Evolutionary conservation across 2,113 vertebrate species (phyloP), one percentile per base, ranked within the genome.

Genomic region (Gallinago media): DNA sequence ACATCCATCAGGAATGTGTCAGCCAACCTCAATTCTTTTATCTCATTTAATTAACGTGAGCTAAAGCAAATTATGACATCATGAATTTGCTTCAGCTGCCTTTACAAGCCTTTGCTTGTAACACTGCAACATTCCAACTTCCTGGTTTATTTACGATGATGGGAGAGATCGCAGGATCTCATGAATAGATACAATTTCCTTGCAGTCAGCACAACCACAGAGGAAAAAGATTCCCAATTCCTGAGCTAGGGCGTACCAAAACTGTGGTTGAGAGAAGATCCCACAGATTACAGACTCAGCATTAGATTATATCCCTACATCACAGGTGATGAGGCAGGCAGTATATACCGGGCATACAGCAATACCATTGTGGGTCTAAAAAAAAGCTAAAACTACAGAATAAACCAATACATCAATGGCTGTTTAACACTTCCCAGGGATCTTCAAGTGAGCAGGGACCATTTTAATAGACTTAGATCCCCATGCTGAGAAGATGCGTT

Each of bases 141-240:
- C 36, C 71, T 77, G 50, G 14, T 42, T 79, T 58, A 46, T 73
- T 72, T 59, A 32, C 3, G 4, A 61, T 34, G 38, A 84, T 47
- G 32, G 0, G 2, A 88, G 66, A 59, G 34, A 87, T 50, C 2
- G 1, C 50, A 58, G 63, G 76, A 88, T 79, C 38, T 85, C 18
- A 63, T 0, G 17, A 46, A 27, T 1, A 80, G 75, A 71, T 62
- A 79, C 6, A 13, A 16, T 61, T 80, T 67, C 63, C 61, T n/a
- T 47, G 38, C 67, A 84, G 79, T 92, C 95, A 95, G 94, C 94
- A 77, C 68, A 70, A 34, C 36, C 34, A 59, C 63, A 55, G 38
- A 38, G 47, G 12, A 9, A 27, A 70, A 38, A 34, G 23, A 67
- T 63, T 68, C 16, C 79, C 63, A 50, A n/a, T 34, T 68, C 61